Evolutionary conservation across 2,113 vertebrate genomes (phyloP).

Genomic region (Leptosomus discolor): DNA sequence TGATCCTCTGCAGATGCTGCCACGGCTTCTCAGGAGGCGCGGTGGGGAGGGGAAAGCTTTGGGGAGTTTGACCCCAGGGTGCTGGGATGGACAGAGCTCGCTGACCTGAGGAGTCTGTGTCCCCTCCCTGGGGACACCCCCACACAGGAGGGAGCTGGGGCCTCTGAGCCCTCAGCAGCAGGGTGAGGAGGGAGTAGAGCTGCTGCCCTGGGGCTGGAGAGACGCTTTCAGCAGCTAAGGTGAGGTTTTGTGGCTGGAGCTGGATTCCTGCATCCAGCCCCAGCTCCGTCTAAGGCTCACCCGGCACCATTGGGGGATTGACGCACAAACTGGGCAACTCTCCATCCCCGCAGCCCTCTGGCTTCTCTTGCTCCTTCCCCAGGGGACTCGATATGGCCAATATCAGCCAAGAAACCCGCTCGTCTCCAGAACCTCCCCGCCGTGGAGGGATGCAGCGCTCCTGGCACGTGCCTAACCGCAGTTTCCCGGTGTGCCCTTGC

Average conservation of each 20-base stretch:
- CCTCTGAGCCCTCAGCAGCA: neutral
- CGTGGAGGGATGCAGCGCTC: neutral
- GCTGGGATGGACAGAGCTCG: neutral
- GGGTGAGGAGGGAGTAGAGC: neutral
- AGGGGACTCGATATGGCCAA: rapidly evolving
- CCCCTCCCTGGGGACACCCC: neutral
- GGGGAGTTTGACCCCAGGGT: neutral
- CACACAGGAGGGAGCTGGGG: neutral
- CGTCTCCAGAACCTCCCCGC: neutral
- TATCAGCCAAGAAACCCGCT: neutral
- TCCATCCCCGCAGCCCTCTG: neutral
- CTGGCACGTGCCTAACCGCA: rapidly evolving
- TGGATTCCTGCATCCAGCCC: neutral
- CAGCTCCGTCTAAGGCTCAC: neutral
- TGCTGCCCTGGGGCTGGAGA: neutral
- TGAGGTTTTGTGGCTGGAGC: neutral
- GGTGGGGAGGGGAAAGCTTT: neutral
- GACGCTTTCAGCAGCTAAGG: neutral
- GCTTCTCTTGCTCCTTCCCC: neutral
- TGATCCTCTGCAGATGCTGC: neutral
- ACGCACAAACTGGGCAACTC: neutral
- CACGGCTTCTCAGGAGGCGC: neutral
- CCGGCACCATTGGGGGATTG: neutral
- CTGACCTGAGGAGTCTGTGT: neutral
- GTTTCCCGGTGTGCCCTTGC: neutral